Conservation (phyloP, 2,888 invertebrate genomes). For the Erannis defoliaria region DNA sequence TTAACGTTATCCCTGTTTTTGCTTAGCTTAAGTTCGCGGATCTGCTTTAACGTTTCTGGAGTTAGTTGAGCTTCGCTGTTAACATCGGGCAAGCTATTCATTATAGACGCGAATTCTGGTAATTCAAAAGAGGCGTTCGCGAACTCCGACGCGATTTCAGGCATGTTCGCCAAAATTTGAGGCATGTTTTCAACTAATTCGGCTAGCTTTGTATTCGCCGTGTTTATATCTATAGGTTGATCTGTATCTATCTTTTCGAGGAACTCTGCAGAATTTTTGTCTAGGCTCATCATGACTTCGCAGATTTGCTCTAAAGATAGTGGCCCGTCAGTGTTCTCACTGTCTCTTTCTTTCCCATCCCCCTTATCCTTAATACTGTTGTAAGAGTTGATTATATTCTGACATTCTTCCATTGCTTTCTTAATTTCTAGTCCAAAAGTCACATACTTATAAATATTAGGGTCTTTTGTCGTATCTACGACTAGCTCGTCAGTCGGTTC, state of each 20-base stretch:
- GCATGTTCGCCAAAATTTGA: conserved; percentile 79
- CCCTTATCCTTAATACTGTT: conserved; percentile 65
- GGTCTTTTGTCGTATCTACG: conserved; percentile 56
- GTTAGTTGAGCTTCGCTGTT: conserved; percentile 76
- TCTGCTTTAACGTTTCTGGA: conserved; percentile 80
- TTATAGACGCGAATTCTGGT: conserved; percentile 77
- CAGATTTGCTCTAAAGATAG: conserved; percentile 75
- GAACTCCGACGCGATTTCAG: conserved; percentile 76
- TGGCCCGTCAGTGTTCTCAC: conserved; percentile 53
- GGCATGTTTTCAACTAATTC: conserved; percentile 80
- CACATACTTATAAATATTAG: conserved; percentile 73
- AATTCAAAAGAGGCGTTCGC: conserved; percentile 74
- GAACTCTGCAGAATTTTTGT: conserved; percentile 74
- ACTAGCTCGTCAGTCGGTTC: conserved; percentile 44
- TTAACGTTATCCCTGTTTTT: conserved; percentile 75
- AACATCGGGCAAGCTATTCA: conserved; percentile 73
- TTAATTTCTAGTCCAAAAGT: conserved; percentile 79
- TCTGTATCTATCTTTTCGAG: conserved; percentile 70
- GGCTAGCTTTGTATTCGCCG: conserved; percentile 68
- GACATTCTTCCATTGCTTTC: conserved; percentile 81
- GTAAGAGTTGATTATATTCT: conserved; percentile 79
- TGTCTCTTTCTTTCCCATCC: conserved; percentile 57
- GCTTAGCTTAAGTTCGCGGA: conserved; percentile 75
- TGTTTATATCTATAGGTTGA: conserved; percentile 61
- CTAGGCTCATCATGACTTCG: conserved; percentile 77